Conservation (phyloP, 2,888 invertebrate species). For the Sipha maydis region DNA sequence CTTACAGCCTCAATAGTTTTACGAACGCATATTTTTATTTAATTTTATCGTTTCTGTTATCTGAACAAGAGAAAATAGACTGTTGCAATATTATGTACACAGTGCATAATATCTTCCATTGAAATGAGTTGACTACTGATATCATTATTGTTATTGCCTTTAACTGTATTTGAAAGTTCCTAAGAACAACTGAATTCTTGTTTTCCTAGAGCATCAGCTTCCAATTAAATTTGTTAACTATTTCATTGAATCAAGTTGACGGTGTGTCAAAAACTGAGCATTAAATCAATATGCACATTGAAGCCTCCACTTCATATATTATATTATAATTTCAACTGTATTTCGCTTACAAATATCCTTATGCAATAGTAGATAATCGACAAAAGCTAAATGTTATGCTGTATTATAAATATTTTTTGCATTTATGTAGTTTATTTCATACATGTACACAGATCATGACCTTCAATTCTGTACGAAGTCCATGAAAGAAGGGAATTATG, state of each 20-base stretch:
- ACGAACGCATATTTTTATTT: too few species aligned
- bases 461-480: background rate
- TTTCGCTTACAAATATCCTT: background rate
- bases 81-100: too few species aligned
- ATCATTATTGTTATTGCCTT: too few species aligned
- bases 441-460: background rate
- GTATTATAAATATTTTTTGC: too few species aligned
- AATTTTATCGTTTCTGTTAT: too few species aligned
- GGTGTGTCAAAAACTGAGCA: background rate
- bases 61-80: too few species aligned
- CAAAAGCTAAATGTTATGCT: background rate
- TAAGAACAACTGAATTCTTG: background rate
- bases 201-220: background rate
- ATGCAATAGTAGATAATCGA: too few species aligned
- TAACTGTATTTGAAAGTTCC: background rate
- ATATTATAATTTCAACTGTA: background rate
- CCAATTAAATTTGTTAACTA: background rate
- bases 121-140: too few species aligned
- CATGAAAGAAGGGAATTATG: background rate
- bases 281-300: background rate
- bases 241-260: background rate
- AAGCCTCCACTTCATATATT: background rate
- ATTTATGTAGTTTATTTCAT: background rate
- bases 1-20: too few species aligned
- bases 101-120: too few species aligned